Percentiles rank a stretch among this genome's conserved stretches.
These are phyloP conservation scores for Sarcophaga bullata DNA, from an alignment of 1,140 invertebrate species.

Conservation along the genomic window DNA sequence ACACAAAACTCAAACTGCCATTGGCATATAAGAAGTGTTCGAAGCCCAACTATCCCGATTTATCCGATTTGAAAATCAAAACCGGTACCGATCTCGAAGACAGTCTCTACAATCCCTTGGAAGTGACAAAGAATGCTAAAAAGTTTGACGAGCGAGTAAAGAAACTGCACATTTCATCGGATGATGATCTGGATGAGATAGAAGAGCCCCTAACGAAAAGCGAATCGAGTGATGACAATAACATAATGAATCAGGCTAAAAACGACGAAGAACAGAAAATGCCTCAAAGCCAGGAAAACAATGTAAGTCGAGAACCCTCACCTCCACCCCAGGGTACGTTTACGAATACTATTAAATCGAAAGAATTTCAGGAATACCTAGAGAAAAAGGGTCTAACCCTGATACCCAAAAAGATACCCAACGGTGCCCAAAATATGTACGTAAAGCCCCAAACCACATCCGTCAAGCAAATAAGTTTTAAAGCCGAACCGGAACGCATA, in stretches of 20 bases:
- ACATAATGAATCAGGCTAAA: slow-evolving; percentile 15
- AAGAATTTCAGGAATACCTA: slow-evolving; percentile 62
- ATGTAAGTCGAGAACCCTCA: slow-evolving; percentile 20
- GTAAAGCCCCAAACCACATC: neutral
- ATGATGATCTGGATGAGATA: slow-evolving; percentile 63
- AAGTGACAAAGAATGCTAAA: slow-evolving; percentile 63
- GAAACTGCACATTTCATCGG: slow-evolving; percentile 60
- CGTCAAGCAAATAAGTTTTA: slow-evolving; percentile 30
- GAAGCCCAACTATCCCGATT: slow-evolving; percentile 64
- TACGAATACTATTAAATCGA: slow-evolving; percentile 63
- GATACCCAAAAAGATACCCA: slow-evolving; percentile 51
- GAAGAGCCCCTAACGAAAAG: slow-evolving; percentile 60
- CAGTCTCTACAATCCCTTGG: slow-evolving; percentile 56
- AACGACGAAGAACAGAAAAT: slow-evolving; percentile 4
- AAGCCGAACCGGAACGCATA: slow-evolving; percentile 31
- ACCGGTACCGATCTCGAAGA: slow-evolving; percentile 54
- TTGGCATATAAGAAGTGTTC: slow-evolving; percentile 59
- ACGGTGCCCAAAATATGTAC: slow-evolving; percentile 43
- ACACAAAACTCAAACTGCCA: slow-evolving; percentile 29
- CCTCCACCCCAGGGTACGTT: slow-evolving; percentile 51
- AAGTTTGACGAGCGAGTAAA: slow-evolving; percentile 63
- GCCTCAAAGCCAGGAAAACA: neutral
- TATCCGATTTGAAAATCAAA: slow-evolving; percentile 61
- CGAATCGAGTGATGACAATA: slow-evolving; percentile 60
- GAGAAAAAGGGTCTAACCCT: slow-evolving; percentile 58